phyloP scores from a whole-genome alignment of 2,797 vertebrate species.

The Macropus fuliginosus region DNA sequence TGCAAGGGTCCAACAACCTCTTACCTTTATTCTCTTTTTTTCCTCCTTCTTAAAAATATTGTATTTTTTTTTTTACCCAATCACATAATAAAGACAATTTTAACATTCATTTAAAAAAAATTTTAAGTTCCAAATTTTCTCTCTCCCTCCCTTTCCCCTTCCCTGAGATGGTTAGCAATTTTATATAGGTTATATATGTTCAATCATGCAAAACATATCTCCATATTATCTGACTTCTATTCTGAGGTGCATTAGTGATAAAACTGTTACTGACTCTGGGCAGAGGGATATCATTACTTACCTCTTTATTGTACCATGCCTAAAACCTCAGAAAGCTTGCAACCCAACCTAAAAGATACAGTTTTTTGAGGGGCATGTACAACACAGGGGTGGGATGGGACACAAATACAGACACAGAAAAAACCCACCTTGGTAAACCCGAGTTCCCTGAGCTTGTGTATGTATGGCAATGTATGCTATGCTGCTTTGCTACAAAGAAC shows the following conservation, averaged over 20 bases:
- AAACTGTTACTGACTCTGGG: not conserved
- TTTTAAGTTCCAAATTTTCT: not conserved
- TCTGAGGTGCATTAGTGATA: not conserved
- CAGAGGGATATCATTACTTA: not conserved
- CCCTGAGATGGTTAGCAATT: not conserved
- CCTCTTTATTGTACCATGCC: not conserved
- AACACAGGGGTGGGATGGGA: not conserved
- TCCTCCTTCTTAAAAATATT: not conserved
- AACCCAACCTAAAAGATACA: not conserved
- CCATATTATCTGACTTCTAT: not conserved
- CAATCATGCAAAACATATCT: not conserved
- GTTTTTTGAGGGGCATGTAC: not conserved
- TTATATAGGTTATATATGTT: not conserved
- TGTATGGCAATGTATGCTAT: too few relatives aligned
- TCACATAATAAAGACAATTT: not conserved
- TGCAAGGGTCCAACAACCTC: not conserved
- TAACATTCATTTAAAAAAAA: not conserved
- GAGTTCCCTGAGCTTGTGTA: not conserved
- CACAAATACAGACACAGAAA: not conserved
- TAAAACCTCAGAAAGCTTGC: not conserved
- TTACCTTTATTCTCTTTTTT: not conserved
- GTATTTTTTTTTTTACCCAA: not conserved
- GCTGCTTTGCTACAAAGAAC: not conserved
- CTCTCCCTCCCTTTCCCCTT: not conserved
- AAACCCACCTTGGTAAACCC: not conserved